Evolutionary conservation across 2,888 invertebrate species (phyloP), one percentile per base, ranked within the genome.

Genomic region (Iphiclides podalirius): DNA sequence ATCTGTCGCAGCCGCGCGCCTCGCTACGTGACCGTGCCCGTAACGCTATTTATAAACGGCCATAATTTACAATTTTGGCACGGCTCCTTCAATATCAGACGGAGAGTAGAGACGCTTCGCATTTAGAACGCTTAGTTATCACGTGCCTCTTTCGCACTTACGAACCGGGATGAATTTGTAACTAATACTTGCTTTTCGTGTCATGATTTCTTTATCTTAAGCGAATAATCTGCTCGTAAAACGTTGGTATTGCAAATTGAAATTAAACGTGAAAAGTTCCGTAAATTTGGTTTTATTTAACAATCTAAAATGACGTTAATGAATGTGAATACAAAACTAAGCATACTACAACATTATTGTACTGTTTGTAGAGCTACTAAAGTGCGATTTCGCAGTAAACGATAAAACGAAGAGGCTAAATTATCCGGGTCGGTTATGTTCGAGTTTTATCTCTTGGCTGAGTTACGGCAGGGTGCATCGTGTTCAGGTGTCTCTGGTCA

Each of bases 1-100:
- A 86, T 84, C 85, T 83, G 85, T 87, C 87, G 75, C 67, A 65
- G 65, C 62, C n/a, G n/a, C n/a, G n/a, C n/a, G n/a, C 59, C 59
- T 12, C 42, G 42, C 37, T 38, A 39, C 49, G 49, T 44, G 49
- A 53, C 53, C 51, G 47, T 50, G 53, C 49, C 52, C 55, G 55
- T 40, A 43, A 42, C 34, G 31, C 44, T 50, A 50, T 50, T 50
- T 50, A 44, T 44, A 40, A 44, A 44, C 49, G 28, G 16, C 17
- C 43, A 39, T 44, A 15, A 36, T 33, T 41, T 40, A 44, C 39
- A 40, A 37, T 45, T 46, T 51, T 46, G 51, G 51, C 46, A 37
- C 40, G 33, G 41, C 42, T 28, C 38, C 46, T 40, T 33, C 42
- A 33, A 42, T 47, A 52, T 42, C 39, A 37, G 41, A 28, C 26